phyloP scores from a whole-genome alignment of 1,140 invertebrate species.

The Macrobrachium nipponense region DNA sequence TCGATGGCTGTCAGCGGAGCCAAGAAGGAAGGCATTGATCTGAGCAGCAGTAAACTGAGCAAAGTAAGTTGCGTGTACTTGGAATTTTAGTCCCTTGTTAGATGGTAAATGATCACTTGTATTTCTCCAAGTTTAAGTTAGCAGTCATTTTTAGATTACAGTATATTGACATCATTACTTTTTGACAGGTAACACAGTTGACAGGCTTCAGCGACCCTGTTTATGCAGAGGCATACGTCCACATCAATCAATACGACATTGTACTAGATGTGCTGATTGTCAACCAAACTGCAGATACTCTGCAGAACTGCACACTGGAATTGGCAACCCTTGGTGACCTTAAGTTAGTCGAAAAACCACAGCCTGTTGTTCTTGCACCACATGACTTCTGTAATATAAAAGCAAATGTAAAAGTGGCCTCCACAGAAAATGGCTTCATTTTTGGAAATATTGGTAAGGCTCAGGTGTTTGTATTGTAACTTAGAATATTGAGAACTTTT shows the following conservation, averaged over 20 bases:
- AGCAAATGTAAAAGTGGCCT: slow-evolving; percentile 94
- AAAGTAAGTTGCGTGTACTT: slow-evolving; percentile 71
- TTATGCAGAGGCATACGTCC: slow-evolving; percentile 98
- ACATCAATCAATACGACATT: slow-evolving; percentile 99
- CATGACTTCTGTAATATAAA: slow-evolving; percentile 98
- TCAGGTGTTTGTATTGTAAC: not conserved
- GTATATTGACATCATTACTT: not conserved
- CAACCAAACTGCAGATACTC: slow-evolving; percentile 96
- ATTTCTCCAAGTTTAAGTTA: too few relatives aligned
- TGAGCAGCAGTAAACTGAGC: slow-evolving; percentile 75
- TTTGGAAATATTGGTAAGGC: slow-evolving; percentile 92
- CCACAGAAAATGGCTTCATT: slow-evolving; percentile 99
- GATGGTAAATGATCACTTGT: slow-evolving; percentile 33
- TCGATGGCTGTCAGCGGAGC: slow-evolving; percentile 87
- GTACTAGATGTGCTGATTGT: slow-evolving; percentile 97
- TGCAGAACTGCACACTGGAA: slow-evolving; percentile 98
- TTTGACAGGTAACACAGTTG: slow-evolving; percentile 87
- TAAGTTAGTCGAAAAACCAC: slow-evolving; percentile 97
- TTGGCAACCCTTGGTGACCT: slow-evolving; percentile 97
- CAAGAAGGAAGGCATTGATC: slow-evolving; percentile 74
- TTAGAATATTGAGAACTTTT: not conserved
- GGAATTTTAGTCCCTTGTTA: too few relatives aligned
- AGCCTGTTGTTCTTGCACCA: slow-evolving; percentile 93
- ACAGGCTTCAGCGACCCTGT: slow-evolving; percentile 99
- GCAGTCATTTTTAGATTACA: not conserved